These are phyloP conservation scores for Nanorana parkeri DNA, from an alignment of 2,113 vertebrate genomes.

Conservation along the genomic window DNA sequence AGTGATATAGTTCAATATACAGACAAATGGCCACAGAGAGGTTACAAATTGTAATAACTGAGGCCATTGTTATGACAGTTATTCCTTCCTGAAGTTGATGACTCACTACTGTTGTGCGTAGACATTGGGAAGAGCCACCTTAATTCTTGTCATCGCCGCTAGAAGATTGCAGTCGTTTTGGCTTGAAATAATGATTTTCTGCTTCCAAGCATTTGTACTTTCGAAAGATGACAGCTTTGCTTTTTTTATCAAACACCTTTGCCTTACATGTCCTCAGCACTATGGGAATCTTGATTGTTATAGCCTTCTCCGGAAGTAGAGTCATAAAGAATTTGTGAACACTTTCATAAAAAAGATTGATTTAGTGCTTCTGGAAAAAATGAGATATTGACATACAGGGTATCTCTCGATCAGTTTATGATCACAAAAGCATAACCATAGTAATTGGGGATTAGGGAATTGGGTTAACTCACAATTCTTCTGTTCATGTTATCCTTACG, in stretches of 20 bases:
- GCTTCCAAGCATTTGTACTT: not conserved
- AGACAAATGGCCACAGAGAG: not conserved
- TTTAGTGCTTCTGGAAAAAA: not conserved
- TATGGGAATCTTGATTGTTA: not conserved
- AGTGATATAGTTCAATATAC: not conserved
- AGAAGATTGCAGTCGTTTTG: conserved; percentile 11
- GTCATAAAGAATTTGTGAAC: not conserved
- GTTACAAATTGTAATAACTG: not conserved
- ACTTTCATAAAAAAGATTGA: not conserved
- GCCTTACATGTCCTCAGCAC: not conserved
- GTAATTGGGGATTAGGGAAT: not conserved
- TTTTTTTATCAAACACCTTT: not conserved
- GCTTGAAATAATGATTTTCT: conserved; percentile 13
- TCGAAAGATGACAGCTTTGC: conserved; percentile 1
- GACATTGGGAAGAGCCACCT: conserved; percentile 2
- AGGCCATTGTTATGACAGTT: conserved; percentile 14
- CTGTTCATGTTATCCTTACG: no score
- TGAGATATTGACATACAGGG: not conserved
- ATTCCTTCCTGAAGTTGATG: conserved; percentile 27
- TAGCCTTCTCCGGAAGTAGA: not conserved
- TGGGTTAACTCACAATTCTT: not conserved
- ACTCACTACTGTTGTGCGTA: conserved; percentile 27
- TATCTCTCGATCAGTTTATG: not conserved
- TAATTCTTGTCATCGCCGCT: conserved; percentile 31
- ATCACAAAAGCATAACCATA: not conserved